These are phyloP conservation scores for Urocolius indicus DNA, from an alignment of 2,113 vertebrate genomes.

Conservation along the genomic window DNA sequence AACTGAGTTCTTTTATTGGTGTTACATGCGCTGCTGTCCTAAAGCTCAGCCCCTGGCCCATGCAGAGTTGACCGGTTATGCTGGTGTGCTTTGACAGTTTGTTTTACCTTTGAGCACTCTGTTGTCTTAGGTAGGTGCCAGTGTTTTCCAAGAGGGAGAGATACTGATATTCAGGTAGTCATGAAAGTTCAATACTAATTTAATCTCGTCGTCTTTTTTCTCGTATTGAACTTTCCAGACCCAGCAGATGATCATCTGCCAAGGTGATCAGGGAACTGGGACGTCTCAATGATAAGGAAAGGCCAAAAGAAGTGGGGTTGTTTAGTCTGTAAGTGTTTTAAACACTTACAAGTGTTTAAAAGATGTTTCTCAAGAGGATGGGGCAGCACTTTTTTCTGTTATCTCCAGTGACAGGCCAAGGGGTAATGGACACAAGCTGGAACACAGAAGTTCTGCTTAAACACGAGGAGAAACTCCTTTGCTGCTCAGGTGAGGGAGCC, in stretches of 20 bases:
- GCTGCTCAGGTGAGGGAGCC: no score
- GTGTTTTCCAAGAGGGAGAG: not conserved
- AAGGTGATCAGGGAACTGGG: no score
- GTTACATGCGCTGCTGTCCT: fast-evolving
- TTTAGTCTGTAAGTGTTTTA: no score
- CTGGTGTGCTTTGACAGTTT: not conserved
- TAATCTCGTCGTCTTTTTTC: not conserved
- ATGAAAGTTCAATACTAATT: not conserved
- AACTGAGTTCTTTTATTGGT: not conserved
- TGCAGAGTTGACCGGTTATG: not conserved
- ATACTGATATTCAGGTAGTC: not conserved
- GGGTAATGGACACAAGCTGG: no score
- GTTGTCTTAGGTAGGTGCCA: not conserved
- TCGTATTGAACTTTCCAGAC: not conserved
- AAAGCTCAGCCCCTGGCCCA: not conserved
- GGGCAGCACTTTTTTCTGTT: no score
- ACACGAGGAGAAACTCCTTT: no score
- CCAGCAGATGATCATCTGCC: not conserved
- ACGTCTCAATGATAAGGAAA: no score
- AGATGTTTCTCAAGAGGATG: no score
- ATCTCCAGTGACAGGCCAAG: no score
- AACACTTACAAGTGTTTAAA: no score
- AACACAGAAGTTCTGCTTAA: no score
- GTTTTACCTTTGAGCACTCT: not conserved
- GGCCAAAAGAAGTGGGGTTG: no score